Conservation (phyloP, 2,113 vertebrate genomes). For the Myotis davidii region DNA sequence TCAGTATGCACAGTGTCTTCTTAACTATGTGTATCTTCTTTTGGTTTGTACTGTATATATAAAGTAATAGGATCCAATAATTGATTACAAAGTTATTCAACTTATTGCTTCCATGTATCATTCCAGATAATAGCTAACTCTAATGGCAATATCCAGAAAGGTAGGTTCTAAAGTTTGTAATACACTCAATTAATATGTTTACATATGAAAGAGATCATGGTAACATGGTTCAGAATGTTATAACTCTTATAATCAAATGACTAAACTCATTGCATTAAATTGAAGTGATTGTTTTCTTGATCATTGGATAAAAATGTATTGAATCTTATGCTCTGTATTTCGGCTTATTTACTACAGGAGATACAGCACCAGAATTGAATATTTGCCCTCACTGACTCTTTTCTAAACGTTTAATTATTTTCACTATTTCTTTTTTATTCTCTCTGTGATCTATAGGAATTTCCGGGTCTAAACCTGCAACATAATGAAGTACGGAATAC, state of each 20-base stretch:
- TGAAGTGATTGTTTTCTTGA: too few relatives aligned
- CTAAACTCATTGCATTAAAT: background rate
- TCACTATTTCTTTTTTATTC: too few relatives aligned
- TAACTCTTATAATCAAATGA: background rate
- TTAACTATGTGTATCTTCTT: background rate
- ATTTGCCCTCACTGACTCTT: too few relatives aligned
- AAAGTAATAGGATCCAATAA: slow-evolving; percentile 19
- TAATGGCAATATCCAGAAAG: slow-evolving; percentile 9
- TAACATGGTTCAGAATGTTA: background rate
- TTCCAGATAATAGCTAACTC: background rate
- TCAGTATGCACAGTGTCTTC: background rate
- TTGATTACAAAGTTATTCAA: slow-evolving; percentile 43
- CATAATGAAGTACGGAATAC: too few relatives aligned
- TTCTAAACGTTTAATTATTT: too few relatives aligned
- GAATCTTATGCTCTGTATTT: too few relatives aligned
- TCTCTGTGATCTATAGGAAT: too few relatives aligned
- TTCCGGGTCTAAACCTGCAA: too few relatives aligned
- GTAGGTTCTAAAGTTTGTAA: background rate
- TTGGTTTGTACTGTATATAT: background rate
- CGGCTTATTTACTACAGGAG: too few relatives aligned
- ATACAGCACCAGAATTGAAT: too few relatives aligned
- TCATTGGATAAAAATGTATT: too few relatives aligned
- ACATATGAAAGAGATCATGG: background rate
- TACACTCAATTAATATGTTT: background rate
- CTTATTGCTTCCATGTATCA: background rate